Evolutionary conservation across 2,797 vertebrate species (phyloP).

Genomic region (Rhabdophis nuchalis): DNA sequence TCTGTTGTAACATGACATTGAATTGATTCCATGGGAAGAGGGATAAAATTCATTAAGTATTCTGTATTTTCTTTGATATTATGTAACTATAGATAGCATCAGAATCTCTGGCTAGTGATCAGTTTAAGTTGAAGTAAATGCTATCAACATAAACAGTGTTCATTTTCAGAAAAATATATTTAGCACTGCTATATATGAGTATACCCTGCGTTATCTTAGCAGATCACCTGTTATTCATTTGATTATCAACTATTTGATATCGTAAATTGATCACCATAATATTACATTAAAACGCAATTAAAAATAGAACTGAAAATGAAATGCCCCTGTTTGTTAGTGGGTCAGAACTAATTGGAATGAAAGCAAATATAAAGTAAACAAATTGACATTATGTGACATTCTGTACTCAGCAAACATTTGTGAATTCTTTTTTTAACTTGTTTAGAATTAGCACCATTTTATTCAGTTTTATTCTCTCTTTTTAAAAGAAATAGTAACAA

Average conservation of each 20-base stretch:
- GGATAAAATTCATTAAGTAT: not conserved
- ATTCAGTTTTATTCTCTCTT: not conserved
- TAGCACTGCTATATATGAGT: not conserved
- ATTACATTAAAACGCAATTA: not conserved
- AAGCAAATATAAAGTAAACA: not conserved
- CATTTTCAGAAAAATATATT: not conserved
- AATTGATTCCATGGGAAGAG: not conserved
- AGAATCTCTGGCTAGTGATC: not conserved
- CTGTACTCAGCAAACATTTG: not conserved
- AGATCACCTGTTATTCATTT: not conserved
- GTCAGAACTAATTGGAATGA: not conserved
- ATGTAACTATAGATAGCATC: not conserved
- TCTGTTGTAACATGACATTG: not conserved
- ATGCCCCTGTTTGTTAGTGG: not conserved
- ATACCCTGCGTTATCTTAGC: not conserved
- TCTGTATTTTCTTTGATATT: not conserved
- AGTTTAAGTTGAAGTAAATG: not conserved
- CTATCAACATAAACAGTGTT: not conserved
- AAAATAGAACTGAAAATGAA: not conserved
- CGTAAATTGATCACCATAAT: not conserved
- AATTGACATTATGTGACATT: not conserved
- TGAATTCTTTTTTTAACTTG: slow-evolving; percentile 1
- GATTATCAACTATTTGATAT: not conserved
- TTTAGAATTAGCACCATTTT: not conserved
- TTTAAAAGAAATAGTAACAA: not conserved